phyloP scores from a whole-genome alignment of 1,140 invertebrate genomes.

The Plodia interpunctella region DNA sequence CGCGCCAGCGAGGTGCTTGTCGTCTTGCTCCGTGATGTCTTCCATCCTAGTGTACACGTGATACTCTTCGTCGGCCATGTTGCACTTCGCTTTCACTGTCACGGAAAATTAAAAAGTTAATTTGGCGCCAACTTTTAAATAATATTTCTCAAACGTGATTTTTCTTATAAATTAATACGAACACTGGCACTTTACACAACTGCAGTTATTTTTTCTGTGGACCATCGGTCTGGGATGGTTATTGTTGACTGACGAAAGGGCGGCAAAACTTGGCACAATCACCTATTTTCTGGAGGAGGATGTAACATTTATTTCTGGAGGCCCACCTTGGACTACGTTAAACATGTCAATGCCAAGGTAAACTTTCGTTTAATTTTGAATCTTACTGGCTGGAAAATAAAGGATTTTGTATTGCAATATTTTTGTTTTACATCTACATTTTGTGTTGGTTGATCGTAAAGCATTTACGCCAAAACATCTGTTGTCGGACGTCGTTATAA shows the following conservation, averaged over 20 bases:
- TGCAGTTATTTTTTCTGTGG: constrained; percentile 27
- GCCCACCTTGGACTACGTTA: constrained; percentile 31
- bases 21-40: constrained; percentile 65
- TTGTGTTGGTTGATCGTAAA: constrained; percentile 1
- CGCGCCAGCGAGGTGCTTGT: constrained; percentile 59
- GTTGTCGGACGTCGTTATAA: constrained; percentile 4
- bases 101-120: constrained; percentile 29
- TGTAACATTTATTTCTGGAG: constrained; percentile 73
- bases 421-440: background rate
- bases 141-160: constrained; percentile 20
- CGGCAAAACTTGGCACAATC: constrained; percentile 52
- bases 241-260: constrained; percentile 52
- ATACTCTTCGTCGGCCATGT: constrained; percentile 55
- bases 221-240: constrained; percentile 41
- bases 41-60: constrained; percentile 57
- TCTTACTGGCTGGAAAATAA: constrained; percentile 15
- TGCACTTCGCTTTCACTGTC: constrained; percentile 30
- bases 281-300: constrained; percentile 44
- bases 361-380: constrained; percentile 9
- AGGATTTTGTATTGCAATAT: background rate
- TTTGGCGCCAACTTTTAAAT: constrained; percentile 5
- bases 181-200: constrained; percentile 35
- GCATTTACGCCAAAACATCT: constrained; percentile 2
- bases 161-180: constrained; percentile 18
- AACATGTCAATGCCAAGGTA: constrained; percentile 19